These are phyloP conservation scores for Drosophila eugracilis DNA, from an alignment of 1,140 invertebrate species.

Conservation along the genomic window DNA sequence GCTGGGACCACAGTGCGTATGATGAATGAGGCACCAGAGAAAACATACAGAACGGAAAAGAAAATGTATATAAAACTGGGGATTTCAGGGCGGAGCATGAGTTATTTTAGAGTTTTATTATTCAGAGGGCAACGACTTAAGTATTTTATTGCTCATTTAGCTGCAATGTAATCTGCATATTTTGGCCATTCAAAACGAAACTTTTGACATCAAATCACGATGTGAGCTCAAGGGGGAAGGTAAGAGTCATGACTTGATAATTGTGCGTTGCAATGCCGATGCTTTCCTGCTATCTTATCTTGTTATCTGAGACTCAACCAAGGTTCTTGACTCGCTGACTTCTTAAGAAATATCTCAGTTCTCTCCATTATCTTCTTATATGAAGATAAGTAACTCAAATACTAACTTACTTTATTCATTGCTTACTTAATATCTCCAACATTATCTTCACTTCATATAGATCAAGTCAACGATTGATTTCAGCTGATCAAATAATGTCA, in stretches of 20 bases:
- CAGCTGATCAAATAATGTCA: not conserved
- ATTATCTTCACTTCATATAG: not conserved
- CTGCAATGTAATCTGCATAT: constrained; percentile 58
- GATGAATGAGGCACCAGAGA: constrained; percentile 28
- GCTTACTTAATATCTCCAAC: not conserved
- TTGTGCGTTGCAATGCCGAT: not conserved
- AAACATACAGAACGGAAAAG: not conserved
- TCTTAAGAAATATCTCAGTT: not conserved
- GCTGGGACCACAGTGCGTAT: constrained; percentile 48
- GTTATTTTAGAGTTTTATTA: constrained; percentile 61
- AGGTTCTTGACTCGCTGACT: constrained; percentile 13
- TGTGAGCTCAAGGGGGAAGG: constrained; percentile 1
- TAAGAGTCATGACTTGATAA: constrained; percentile 6
- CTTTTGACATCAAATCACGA: constrained; percentile 51
- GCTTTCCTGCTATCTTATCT: constrained; percentile 23
- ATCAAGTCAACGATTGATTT: not conserved
- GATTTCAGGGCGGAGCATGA: not conserved
- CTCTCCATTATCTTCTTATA: not conserved
- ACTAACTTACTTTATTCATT: not conserved
- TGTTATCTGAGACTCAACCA: constrained; percentile 9
- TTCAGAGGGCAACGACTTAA: constrained; percentile 47
- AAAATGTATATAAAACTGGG: not conserved
- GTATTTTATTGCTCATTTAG: constrained; percentile 43
- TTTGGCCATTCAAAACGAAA: constrained; percentile 50
- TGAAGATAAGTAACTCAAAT: not conserved